Base-by-base conservation (phyloP, 2,113 vertebrate genomes). In the Spea bombifrons region DNA sequence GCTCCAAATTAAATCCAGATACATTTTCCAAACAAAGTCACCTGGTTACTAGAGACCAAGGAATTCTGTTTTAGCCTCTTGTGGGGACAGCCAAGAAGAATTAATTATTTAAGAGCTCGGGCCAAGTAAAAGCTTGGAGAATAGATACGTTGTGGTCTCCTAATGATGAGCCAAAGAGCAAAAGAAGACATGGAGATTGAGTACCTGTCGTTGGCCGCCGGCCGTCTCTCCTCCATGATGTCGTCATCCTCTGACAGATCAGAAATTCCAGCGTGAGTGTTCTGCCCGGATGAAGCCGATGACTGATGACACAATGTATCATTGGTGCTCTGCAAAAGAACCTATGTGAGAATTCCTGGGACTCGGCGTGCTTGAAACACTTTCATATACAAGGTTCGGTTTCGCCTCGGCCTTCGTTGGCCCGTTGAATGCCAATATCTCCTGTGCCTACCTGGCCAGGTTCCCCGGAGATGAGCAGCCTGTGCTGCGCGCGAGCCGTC, bases 401-500 rank as follows among this genome's bases (percentile, higher is more conserved):
- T 2, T 1, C 30, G 30, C 30, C 30, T 1, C 30, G 30, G 30
- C 30, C 30, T 30, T 61, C 8, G 9, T 13, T 61, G 57, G 4
- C 8, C 57, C 50, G 9, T 52, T 2, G 6, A 10, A 10, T 52
- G 50, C 6, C 50, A 61, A 5, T 13, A n/a, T 5, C 30, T 16
- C 8, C 61, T 64, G 8, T 64, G 16, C 61, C 57, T 49, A 76
- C 75, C 66, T 69, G 53, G 9, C 15, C 15, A 4, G 17, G 7
- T 3, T 16, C 43, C 4, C 46, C 12, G 10, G 59, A 7, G 5
- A 8, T 15, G 46, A 5, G 45, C 47, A 88, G 83, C 73, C 86
- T 86, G 17, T 79, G 57, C 80, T 79, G 84, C 8, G 88, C 69
- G 0, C 66, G 73, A 1, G 77, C 78, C 3, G 76, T 66, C 0